Evolutionary conservation across 1,140 invertebrate species (phyloP), one percentile per base, ranked within the genome.

Genomic region (Drosophila grimshawi): DNA sequence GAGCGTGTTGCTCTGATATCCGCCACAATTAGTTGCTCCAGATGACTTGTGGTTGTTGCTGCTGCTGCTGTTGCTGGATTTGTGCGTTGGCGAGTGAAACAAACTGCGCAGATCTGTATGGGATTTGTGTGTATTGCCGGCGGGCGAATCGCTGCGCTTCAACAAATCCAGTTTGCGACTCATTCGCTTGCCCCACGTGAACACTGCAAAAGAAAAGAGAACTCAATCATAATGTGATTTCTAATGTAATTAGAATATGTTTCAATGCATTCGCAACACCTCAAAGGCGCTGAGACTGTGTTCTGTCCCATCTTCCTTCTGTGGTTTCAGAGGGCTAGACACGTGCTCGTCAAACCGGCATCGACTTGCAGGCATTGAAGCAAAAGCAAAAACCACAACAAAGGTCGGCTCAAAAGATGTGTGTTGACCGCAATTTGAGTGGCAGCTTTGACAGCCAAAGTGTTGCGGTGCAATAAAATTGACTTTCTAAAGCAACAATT

Each of bases 181-280:
- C 95, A 97, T 96, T 57, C 95, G 94, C 61, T 95, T 94, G 80
- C 96, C 95, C 96, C 96, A 97, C 68, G 96, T 96, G 70, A 96
- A 94, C 78, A 96, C 96, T 96, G 94, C 57, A 94, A 93, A 8
- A 61, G 80, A 35, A 32, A n/a, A 33, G 32, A 39, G 49, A 51
- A 67, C 43, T 70, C 57, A 69, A 78, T 81, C 63, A 71, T 69
- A 79, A 81, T 74, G 65, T 73, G 65, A 81, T 85, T 77, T 86
- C 71, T 72, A 86, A 81, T 65, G 68, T 69, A 86, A 81, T 86
- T 86, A 81, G 73, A 86, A 80, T 19, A 19, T 70, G 75, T 78
- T 80, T 86, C 76, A 86, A 86, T 86, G 76, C 39, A 81, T 81
- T 88, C 76, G 73, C 62, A 72, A 88, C 79, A 83, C 69, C 83